A percentile compares a stretch with the other conserved stretches of the same genome.
Evolutionary conservation across 2,888 invertebrate genomes (phyloP).

Genomic region (Drosophila barbarae): DNA sequence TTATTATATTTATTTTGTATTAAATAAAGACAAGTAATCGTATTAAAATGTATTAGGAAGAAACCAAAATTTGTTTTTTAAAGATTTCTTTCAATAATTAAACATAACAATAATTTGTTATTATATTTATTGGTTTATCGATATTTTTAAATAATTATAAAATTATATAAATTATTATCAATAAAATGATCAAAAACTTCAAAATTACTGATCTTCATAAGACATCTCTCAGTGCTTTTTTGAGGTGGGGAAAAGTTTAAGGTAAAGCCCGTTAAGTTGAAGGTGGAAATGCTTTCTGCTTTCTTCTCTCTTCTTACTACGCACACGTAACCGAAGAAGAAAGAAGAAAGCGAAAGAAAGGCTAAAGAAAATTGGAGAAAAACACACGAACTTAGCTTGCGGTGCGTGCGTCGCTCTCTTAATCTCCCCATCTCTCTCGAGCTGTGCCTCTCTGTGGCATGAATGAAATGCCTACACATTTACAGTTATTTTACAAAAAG

Average conservation of each 20-base stretch:
- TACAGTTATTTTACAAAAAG: slow-evolving; percentile 66
- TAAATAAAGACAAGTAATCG: too few species aligned
- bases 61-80: too few species aligned
- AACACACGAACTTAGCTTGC: slow-evolving; percentile 36
- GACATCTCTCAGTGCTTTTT: neutral
- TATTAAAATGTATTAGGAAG: too few species aligned
- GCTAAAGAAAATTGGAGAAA: slow-evolving; percentile 23
- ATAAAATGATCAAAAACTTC: too few species aligned
- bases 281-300: slow-evolving; percentile 62
- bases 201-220: neutral
- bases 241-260: slow-evolving; percentile 21
- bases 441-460: slow-evolving; percentile 37
- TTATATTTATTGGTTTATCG: too few species aligned
- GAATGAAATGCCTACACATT: slow-evolving; percentile 75
- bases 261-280: slow-evolving; percentile 21
- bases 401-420: slow-evolving; percentile 62
- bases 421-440: slow-evolving; percentile 8
- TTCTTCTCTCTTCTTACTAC: slow-evolving; percentile 50
- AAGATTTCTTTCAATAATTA: too few species aligned
- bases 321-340: slow-evolving; percentile 59
- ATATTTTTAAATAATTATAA: too few species aligned
- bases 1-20: too few species aligned
- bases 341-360: slow-evolving; percentile 6
- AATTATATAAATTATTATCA: too few species aligned
- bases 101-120: too few species aligned